A percentile compares a stretch with the other conserved stretches of the same genome.
Evolutionary conservation across 2,888 invertebrate species (phyloP).

Genomic region (Lymantria dispar): DNA sequence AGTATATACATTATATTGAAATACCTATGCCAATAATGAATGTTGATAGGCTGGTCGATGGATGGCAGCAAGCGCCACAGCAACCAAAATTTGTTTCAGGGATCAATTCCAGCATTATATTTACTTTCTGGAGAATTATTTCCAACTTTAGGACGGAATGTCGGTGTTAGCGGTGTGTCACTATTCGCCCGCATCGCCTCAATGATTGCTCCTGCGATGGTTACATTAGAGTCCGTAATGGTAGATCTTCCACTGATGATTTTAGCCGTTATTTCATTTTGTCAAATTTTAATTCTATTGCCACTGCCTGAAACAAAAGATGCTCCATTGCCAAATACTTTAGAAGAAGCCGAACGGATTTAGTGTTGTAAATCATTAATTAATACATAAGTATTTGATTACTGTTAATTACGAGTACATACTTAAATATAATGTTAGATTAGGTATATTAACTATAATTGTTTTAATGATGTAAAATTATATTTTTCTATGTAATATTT

Average conservation of each 20-base stretch:
- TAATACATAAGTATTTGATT: too few species aligned
- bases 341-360: conserved; percentile 69
- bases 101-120: conserved; percentile 83
- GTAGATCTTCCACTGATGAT: conserved; percentile 56
- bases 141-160: conserved; percentile 89
- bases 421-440: too few species aligned
- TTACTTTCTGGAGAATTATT: conserved; percentile 90
- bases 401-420: too few species aligned
- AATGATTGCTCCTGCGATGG: conserved; percentile 79
- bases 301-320: conserved; percentile 75
- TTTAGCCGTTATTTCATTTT: conserved; percentile 49
- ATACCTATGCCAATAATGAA: too few species aligned
- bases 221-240: conserved; percentile 48
- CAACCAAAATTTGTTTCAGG: conserved; percentile 56
- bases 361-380: too few species aligned
- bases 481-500: too few species aligned
- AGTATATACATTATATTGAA: too few species aligned
- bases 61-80: too few species aligned
- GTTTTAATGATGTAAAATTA: too few species aligned
- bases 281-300: conserved; percentile 55
- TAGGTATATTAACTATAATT: too few species aligned
- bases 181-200: conserved; percentile 91
- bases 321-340: conserved; percentile 72
- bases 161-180: conserved; percentile 88
- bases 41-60: too few species aligned